A percentile compares a stretch with the other conserved stretches of the same genome.
phyloP scores from a whole-genome alignment of 2,797 vertebrate genomes.

The Anguilla obscura region DNA sequence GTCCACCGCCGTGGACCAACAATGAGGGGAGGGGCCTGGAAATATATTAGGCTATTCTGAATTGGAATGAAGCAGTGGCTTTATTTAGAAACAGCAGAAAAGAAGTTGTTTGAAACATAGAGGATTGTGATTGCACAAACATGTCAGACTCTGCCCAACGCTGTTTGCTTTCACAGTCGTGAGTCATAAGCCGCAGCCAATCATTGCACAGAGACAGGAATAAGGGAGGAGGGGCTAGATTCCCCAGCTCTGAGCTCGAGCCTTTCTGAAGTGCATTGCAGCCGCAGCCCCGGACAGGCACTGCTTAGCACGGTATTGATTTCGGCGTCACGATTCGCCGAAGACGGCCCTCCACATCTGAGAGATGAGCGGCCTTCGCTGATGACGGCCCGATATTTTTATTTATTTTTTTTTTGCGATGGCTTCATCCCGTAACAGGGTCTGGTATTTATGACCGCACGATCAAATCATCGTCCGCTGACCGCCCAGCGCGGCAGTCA shows the following conservation, averaged over 20 bases:
- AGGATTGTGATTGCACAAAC: background rate
- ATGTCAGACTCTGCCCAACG: background rate
- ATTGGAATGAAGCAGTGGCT: background rate
- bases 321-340: background rate
- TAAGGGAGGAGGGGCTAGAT: background rate
- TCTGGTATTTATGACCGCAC: background rate
- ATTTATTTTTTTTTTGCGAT: background rate
- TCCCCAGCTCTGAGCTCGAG: background rate
- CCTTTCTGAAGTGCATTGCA: background rate
- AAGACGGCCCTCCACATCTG: background rate
- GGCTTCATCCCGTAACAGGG: background rate
- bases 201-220: background rate
- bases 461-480: background rate
- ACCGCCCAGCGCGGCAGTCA: no score
- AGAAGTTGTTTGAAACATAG: background rate
- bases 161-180: background rate
- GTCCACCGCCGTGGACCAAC: background rate
- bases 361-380: background rate
- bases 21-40: background rate
- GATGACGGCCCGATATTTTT: background rate
- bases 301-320: constrained; percentile 14
- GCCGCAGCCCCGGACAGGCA: background rate
- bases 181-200: background rate
- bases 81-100: background rate
- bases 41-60: background rate